Percentiles rank a stretch among this genome's conserved stretches.
Evolutionary conservation across 1,140 invertebrate species (phyloP).

Genomic region (Thaumatotibia leucotreta): DNA sequence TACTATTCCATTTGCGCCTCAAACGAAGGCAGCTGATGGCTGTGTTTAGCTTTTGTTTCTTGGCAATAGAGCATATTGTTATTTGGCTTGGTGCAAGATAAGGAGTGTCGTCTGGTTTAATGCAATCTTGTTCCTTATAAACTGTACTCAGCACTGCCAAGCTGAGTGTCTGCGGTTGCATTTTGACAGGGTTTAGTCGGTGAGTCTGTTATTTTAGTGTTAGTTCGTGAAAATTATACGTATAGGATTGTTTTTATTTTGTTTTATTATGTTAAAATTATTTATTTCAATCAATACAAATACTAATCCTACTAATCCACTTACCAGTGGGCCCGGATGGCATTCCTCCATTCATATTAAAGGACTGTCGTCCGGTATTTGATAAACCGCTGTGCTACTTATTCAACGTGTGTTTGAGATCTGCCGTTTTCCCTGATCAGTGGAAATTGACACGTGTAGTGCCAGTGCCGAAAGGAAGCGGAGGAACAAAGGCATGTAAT

Average conservation of each 20-base stretch:
- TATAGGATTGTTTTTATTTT: neutral
- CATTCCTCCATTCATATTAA: no score
- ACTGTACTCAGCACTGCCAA: neutral
- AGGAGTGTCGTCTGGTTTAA: neutral
- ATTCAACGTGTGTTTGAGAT: no score
- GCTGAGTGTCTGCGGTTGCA: neutral
- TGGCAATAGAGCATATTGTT: neutral
- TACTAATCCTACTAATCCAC: no score
- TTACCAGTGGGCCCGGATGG: no score
- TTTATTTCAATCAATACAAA: no score
- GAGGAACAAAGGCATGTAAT: no score
- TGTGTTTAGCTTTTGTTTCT: neutral
- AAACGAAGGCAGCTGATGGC: neutral
- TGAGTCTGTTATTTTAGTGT: neutral
- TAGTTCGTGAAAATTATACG: neutral
- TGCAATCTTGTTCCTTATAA: neutral
- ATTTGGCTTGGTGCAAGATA: neutral
- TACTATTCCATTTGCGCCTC: neutral
- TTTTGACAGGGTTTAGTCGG: slow-evolving; percentile 1
- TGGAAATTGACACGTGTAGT: no score
- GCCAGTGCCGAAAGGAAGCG: no score
- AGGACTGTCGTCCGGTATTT: no score
- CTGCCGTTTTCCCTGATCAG: no score
- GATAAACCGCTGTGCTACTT: no score
- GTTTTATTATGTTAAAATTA: no score